phyloP scores from a whole-genome alignment of 2,888 invertebrate species.

The Habrosyne pyritoides region DNA sequence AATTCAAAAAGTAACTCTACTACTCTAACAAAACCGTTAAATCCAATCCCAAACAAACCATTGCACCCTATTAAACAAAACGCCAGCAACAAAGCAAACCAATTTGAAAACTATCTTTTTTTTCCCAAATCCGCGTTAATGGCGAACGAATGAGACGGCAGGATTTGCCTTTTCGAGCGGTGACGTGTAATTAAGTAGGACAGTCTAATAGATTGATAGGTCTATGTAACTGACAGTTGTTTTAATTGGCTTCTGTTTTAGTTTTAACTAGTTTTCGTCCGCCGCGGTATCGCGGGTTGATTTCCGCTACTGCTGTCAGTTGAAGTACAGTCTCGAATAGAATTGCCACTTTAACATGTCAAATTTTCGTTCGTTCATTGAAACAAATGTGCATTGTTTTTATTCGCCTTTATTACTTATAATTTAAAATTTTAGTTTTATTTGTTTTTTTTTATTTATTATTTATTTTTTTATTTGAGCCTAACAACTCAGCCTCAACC shows the following conservation, averaged over 20 bases:
- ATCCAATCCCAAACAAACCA: neutral
- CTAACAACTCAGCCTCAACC: too few relatives aligned
- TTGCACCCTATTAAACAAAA: neutral
- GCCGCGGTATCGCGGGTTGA: neutral
- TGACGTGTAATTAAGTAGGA: constrained; percentile 37
- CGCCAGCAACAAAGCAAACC: neutral
- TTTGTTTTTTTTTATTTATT: too few relatives aligned
- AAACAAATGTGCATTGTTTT: too few relatives aligned
- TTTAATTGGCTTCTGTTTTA: constrained; percentile 17
- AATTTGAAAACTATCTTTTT: constrained; percentile 8
- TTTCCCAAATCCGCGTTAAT: constrained; percentile 17
- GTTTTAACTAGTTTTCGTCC: constrained; percentile 6
- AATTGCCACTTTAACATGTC: too few relatives aligned
- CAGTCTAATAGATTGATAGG: constrained; percentile 41
- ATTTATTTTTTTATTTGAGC: too few relatives aligned
- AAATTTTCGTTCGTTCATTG: too few relatives aligned
- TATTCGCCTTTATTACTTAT: too few relatives aligned
- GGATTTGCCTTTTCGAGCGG: constrained; percentile 14
- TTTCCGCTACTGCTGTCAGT: neutral
- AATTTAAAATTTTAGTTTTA: too few relatives aligned
- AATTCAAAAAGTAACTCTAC: neutral
- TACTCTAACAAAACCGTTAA: neutral
- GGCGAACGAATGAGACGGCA: constrained; percentile 21
- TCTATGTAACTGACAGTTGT: constrained; percentile 24
- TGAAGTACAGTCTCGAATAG: neutral